Percentiles rank a stretch among this genome's conserved stretches.
Evolutionary conservation across 2,113 vertebrate genomes (phyloP).

Genomic region (Tachycineta bicolor): DNA sequence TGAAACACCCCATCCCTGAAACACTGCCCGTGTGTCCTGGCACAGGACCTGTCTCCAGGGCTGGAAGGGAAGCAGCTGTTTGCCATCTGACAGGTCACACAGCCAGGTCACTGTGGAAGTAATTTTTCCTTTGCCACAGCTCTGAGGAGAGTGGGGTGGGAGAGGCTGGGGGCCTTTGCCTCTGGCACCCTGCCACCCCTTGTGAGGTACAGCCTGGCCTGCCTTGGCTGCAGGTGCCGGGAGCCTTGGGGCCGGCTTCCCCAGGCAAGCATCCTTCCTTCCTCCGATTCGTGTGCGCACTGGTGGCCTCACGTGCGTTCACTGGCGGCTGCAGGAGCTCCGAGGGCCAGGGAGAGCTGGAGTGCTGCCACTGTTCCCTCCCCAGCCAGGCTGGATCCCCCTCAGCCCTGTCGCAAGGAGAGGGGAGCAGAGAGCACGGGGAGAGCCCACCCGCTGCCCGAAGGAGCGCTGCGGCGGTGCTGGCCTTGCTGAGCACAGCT

Average conservation of each 20-base stretch:
- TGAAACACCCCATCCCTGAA: neutral
- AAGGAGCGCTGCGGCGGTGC: accelerated
- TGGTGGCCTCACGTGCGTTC: neutral
- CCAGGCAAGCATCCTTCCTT: neutral
- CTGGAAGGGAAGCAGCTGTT: neutral
- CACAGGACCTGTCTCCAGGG: neutral
- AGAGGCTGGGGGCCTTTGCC: neutral
- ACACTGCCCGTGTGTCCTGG: neutral
- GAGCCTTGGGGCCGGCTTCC: neutral
- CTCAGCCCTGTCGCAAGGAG: neutral
- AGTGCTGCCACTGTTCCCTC: neutral
- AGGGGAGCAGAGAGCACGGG: neutral
- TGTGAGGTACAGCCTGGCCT: accelerated
- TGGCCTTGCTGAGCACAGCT: neutral
- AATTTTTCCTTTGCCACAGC: neutral
- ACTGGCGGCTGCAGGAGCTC: neutral
- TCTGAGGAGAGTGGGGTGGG: neutral
- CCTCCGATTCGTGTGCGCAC: neutral
- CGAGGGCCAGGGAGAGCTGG: neutral
- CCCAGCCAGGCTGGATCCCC: neutral
- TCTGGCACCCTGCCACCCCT: too few species aligned
- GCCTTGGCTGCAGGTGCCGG: neutral
- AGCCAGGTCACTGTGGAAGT: neutral
- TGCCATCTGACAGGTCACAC: neutral
- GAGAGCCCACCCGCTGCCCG: accelerated